Evolutionary conservation across 30 jellyfish, hydroid and myxozoan species (phyloP), one percentile per base, ranked within the genome.

Genomic region (Sanderia malayensis): DNA sequence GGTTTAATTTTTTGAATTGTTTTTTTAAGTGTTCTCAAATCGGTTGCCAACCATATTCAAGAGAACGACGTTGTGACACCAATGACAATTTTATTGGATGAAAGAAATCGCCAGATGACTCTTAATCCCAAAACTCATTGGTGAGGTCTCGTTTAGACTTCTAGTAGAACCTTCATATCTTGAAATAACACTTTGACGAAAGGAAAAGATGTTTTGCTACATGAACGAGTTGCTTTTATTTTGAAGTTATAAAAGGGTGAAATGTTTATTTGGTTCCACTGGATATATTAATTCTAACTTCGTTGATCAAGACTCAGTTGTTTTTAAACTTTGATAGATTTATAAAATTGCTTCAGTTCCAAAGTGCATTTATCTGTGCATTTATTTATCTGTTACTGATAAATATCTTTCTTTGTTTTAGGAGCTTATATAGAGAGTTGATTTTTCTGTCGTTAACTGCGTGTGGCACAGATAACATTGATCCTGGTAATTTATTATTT

Each of bases 401-500:
- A 37, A 4, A 37, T 6, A 1, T 37, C 22, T 24, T 52, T 44
- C 55, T 31, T 6, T 10, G 46, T 65, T 34, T 28, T 61, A 93
- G 99, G 99, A 93, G 99, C 70, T 67, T 93, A 33, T 93, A 85
- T 68, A 84, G 99, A 49, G 99, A 93, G 61, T 84, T 93, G 86
- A 53, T 93, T 95, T 93, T 85, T 58, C 61, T 93, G 25, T 74
- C 99, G 15, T 71, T 93, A 58, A 81, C 86, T 9, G 76, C 99
- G 15, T 93, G 99, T 70, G 99, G 99, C 17, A 81, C 69, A 23
- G 96, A 93, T 18, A 81, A 88, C 26, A 93, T 93, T 55, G 99
- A 93, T 46, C 66, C 84, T 23, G 99, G 99, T 93, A 60, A 31
- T 95, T 44, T 21, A 6, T 6, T n/a, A n/a, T n/a, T n/a, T n/a